Evolutionary conservation across 2,113 vertebrate species (phyloP).

Genomic region (Narcine bancroftii): DNA sequence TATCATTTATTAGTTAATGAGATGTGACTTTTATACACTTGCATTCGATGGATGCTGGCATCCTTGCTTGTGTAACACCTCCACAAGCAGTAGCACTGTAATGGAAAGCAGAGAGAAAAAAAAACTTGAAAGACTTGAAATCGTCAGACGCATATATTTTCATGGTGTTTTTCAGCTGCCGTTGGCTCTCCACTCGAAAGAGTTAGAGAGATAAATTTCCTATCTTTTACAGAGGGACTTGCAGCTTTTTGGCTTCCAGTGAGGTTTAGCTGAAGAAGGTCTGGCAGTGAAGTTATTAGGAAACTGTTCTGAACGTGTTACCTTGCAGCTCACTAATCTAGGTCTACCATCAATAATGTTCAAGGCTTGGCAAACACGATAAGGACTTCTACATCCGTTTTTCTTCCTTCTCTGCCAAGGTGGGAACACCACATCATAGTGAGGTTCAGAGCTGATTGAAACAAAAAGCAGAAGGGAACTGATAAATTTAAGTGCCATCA

Average conservation of each 20-base stretch:
- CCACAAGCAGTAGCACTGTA: background rate
- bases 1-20: background rate
- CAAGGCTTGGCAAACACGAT: background rate
- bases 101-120: conserved; percentile 18
- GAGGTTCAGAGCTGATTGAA: background rate
- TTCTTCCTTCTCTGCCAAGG: background rate
- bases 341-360: background rate
- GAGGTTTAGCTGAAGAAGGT: background rate
- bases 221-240: conserved; percentile 1
- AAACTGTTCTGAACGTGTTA: background rate
- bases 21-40: background rate
- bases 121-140: background rate
- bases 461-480: background rate
- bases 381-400: background rate
- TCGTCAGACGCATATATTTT: background rate
- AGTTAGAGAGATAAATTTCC: background rate
- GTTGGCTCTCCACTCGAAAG: background rate
- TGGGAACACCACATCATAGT: background rate
- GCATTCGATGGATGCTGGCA: background rate
- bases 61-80: background rate
- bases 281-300: background rate
- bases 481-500: background rate
- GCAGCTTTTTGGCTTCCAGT: background rate
- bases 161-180: background rate
- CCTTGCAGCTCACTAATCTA: background rate